Evolutionary conservation across 2,888 invertebrate genomes (phyloP), one percentile per base, ranked within the genome.

Genomic region (Drosophila diplacantha): DNA sequence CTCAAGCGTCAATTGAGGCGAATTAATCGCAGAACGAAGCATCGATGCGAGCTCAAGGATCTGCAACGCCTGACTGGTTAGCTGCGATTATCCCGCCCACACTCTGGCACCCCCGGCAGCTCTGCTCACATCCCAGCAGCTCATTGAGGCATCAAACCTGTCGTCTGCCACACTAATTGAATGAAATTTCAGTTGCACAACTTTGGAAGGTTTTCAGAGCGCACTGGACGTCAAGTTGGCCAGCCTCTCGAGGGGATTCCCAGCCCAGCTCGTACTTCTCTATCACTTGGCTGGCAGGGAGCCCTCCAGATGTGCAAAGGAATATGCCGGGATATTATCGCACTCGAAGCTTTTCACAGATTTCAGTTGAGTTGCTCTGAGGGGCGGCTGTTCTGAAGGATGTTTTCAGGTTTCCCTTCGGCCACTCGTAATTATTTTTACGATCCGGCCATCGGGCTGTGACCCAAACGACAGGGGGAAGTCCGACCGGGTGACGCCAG

Each of bases 151-250:
- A 44, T 55, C 32, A 50, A 50, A 67, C 35, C 31, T 64, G 65
- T 63, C 62, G 44, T 53, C 44, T 52, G 65, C 32, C 22, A 14
- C 43, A 53, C 52, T 59, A 67, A 69, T 67, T 59, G 50, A 59
- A 43, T 60, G 61, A 39, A 51, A 69, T 66, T 66, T 69, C 47
- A 59, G 69, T 66, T 59, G 69, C 52, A 50, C 43, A 50, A 63
- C 50, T 67, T 46, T n/a, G 24, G 11, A 51, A 38, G 39, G 24
- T 64, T 35, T 31, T 18, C 34, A 39, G 38, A 9, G 32, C 39
- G 5, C 26, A 11, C 44, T 12, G 29, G 26, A 8, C 44, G 16
- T 26, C 43, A 31, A 12, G 12, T 6, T 37, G 18, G 20, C 6
- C 38, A 39, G 38, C 18, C 60, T 34, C 34, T 49, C 3, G 47